Percentiles rank a stretch among this genome's conserved stretches.
phyloP scores from a whole-genome alignment of 64 coral and sea anemone species.

The Catalaphyllia jardinei region DNA sequence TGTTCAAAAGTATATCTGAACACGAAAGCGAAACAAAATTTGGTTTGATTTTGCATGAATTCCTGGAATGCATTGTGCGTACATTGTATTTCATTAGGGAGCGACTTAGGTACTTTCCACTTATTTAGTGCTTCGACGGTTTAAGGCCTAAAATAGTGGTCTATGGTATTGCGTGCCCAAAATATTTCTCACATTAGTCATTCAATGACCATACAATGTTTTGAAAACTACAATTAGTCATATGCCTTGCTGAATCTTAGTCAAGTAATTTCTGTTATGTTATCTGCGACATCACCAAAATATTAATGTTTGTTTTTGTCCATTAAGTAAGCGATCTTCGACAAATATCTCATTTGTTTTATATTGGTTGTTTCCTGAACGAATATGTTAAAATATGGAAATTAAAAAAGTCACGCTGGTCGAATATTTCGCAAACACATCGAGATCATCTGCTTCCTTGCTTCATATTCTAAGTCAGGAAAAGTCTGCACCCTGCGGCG shows the following conservation, averaged over 20 bases:
- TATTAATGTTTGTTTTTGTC: not conserved
- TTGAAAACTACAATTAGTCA: not conserved
- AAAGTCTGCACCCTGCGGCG: not conserved
- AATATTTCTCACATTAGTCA: no score
- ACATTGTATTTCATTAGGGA: no score
- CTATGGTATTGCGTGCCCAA: no score
- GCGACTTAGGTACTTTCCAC: no score
- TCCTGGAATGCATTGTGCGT: not conserved
- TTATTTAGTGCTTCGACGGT: no score
- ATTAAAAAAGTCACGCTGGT: not conserved
- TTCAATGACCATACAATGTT: no score
- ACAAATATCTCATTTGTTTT: not conserved
- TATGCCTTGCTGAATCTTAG: not conserved
- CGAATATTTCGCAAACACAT: not conserved
- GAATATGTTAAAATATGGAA: constrained; percentile 6
- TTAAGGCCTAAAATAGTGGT: no score
- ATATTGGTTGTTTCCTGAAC: not conserved
- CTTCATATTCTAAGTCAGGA: not conserved
- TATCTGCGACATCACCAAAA: not conserved
- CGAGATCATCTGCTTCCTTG: not conserved
- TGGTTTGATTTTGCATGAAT: not conserved
- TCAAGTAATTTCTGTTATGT: not conserved
- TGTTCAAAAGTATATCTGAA: not conserved
- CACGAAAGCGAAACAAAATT: not conserved
- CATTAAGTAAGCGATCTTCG: not conserved